Evolutionary conservation across 2,113 vertebrate genomes (phyloP).

Genomic region (Anser cygnoides): DNA sequence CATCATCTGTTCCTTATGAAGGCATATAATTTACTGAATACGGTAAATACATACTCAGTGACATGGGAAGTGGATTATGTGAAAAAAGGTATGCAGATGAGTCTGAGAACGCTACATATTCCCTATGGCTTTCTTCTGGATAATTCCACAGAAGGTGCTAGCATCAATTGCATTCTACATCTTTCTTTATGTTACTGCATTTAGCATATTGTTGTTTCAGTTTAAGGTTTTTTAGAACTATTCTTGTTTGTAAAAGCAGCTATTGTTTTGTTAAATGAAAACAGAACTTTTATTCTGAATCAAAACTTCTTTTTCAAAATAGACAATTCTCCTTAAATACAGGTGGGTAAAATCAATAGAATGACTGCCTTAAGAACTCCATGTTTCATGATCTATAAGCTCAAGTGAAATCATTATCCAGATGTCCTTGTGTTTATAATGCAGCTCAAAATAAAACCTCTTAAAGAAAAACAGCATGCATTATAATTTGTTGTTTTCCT

Average conservation of each 20-base stretch:
- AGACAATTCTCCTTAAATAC: background rate
- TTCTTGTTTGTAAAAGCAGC: background rate
- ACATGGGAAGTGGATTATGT: background rate
- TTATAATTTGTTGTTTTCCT: background rate
- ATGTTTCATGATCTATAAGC: background rate
- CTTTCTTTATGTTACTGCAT: background rate
- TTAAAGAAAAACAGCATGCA: background rate
- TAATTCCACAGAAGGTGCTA: background rate
- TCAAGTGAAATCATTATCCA: background rate
- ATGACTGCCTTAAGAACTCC: background rate
- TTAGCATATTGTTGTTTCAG: background rate
- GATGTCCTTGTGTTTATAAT: background rate
- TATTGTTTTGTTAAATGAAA: background rate
- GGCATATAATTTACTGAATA: rapidly evolving
- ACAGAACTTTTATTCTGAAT: background rate
- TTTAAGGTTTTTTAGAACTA: background rate
- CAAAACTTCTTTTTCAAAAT: background rate
- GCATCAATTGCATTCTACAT: background rate
- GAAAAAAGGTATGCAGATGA: background rate
- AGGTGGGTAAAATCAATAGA: background rate
- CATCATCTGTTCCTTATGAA: background rate
- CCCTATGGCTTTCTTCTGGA: background rate
- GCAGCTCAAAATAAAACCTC: background rate
- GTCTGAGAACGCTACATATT: background rate
- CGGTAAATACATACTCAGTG: background rate